A percentile compares a stretch with the other conserved stretches of the same genome.
Conservation (phyloP, 2,797 vertebrate species). For the Malurus leucopterus region DNA sequence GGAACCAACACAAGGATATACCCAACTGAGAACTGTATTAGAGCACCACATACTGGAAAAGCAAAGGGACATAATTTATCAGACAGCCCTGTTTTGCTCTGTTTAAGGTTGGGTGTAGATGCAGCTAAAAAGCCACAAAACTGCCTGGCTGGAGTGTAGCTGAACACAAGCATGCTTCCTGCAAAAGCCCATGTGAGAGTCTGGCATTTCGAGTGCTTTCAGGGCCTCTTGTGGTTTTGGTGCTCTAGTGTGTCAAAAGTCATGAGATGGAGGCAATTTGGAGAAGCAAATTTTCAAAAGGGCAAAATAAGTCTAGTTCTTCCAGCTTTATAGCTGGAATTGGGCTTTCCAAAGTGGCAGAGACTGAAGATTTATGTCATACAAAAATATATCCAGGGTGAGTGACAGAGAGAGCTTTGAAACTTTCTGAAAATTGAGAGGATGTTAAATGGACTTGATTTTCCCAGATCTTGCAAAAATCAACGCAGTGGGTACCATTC, state of each 20-base stretch:
- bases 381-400: not conserved
- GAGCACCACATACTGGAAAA: not conserved
- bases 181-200: not conserved
- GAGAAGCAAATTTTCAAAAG: not conserved
- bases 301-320: not conserved
- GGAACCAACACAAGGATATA: not conserved
- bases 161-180: not conserved
- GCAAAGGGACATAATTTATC: not conserved
- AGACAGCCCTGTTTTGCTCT: not conserved
- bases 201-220: accelerated
- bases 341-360: not conserved
- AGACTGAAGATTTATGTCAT: not conserved
- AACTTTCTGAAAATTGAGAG: not conserved
- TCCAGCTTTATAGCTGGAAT: not conserved
- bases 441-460: not conserved
- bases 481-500: not conserved
- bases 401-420: accelerated
- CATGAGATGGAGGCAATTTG: not conserved
- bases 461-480: not conserved
- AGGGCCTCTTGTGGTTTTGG: not conserved
- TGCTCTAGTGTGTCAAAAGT: accelerated
- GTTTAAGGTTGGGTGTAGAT: not conserved
- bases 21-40: not conserved
- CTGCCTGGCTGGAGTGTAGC: not conserved
- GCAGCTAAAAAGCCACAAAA: not conserved